Base-by-base conservation (phyloP, 2,888 invertebrate genomes). In the Scaptomyza flava region DNA sequence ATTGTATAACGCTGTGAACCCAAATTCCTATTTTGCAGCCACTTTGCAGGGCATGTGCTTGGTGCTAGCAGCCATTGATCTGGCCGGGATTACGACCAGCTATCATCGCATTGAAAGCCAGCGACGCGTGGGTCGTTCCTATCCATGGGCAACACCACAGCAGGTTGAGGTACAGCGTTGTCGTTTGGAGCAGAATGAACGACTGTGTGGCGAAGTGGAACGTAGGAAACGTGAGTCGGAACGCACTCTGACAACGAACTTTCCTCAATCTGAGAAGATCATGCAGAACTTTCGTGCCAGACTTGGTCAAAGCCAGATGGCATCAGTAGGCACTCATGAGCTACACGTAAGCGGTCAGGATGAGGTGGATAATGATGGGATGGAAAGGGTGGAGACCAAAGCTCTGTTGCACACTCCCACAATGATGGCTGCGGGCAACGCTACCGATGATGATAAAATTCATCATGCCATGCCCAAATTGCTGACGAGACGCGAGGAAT, bases 81-180 rank as follows among this genome's bases (percentile, higher is more conserved):
- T 96, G 92, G 94, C 96, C 0, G 93, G 94, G 59, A 94, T 95
- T 41, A 95, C 96, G 14, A 94, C 95, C 30, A 92, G 94, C 27
- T 96, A 95, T 86, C 95, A 96, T 91, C 93, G 96, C 87, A 96
- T 96, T 87, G 96, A 96, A 91, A 94, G 96, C 74, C 96, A 96
- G 91, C 95, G 95, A 82, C 87, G 95, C 34, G 94, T 94, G 54
- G 96, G 96, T 0, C 93, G 94, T 48, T 93, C 93, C 85, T 95
- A 96, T 90, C 96, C 96, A 2, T 96, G 96, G 96, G 93, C 93
- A 23, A 93, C 92, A 50, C 85, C 90, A 3, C 89, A 91, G n/a
- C 91, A 92, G 72, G 79, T 90, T 31, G 74, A 87, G 33, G 58
- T 69, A 2, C 83, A 87, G 53, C 80, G 75, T 48, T 80, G 77